Base-by-base conservation (phyloP, 2,797 vertebrate genomes). In the Huso huso region DNA sequence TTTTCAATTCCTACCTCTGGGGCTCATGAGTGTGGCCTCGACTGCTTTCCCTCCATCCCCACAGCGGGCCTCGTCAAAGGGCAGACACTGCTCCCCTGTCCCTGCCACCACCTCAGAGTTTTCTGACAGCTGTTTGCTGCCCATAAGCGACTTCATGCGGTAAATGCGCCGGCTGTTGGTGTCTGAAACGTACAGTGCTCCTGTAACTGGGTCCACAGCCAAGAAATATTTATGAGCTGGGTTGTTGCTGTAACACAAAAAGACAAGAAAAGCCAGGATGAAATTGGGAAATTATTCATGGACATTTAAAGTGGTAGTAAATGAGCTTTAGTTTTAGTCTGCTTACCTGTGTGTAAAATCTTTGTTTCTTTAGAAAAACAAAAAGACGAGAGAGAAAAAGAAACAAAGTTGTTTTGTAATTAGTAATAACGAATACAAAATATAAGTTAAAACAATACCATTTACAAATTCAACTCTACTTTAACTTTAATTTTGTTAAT, bases 291-390 rank as follows among this genome's bases (percentile, higher is more conserved):
- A 5, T 4, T 4, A 37, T 37, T 37, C 37, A 37, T 37, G 37
- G 15, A n/a, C 12, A 11, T 58, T 58, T 58, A 11, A 58, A 7
- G 75, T 2, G 58, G 48, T 59, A 61, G 51, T 15, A 58, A n/a
- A 49, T 60, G 15, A 51, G 51, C 12, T 6, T 37, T 64, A 71
- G 12, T 59, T 49, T 75, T 37, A 37, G 37, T 37, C 37, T 49
- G 83, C 93, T 94, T 88, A 99, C 96, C 97, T 98, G 93, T 99
- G 96, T 90, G 97, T 92, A 92, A 98, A 98, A 87, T 99, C 97
- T 91, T 99, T 99, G 91, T 98, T 99, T 92, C 97, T 99, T 91
- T 86, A 88, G 75, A 83, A 86, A 85, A 81, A 82, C 78, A 83
- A 87, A 63, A n/a, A 13, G 10, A 49, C 10, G 70, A 7, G 59